Evolutionary conservation across 2,888 invertebrate genomes (phyloP), one percentile per base, ranked within the genome.

Genomic region (Deilephila porcellus): DNA sequence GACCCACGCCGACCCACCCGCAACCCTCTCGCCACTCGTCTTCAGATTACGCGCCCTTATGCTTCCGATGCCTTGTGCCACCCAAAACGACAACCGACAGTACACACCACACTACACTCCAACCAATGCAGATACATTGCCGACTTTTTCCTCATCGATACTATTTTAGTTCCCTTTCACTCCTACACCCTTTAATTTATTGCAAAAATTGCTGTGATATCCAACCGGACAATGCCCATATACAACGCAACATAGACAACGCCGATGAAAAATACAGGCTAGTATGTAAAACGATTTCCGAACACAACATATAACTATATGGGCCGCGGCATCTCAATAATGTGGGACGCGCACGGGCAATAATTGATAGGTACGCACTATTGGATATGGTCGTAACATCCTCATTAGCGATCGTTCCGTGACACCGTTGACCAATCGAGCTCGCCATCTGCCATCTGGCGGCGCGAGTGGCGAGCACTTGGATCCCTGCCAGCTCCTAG

Each of bases 401-500:
- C 67, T 67, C 67, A 67, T 67, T 67, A 45, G 67, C 17, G 45
- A 67, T 67, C 45, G 67, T 67, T 67, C 52, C 67, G 67, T 52
- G 67, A 52, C 67, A 79, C 82, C 82, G 75, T 75, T 74, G 78
- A 77, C 79, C 81, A 77, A 84, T 83, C 83, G 76, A 79, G 81
- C 76, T 78, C 81, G 78, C 79, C 80, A 82, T 80, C 80, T 83
- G 84, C 84, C 82, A 82, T 84, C 83, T 83, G 82, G 77, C 78
- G 78, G 80, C 70, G 79, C 76, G 79, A 80, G 81, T 81, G 79
- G 80, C 80, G 78, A 82, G 25, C 67, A 25, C 67, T 81, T 90
- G 90, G 89, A 85, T 72, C 77, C 52, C 71, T 87, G 90, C 90
- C 90, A 90, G 83, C 77, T 76, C 81, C 84, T 85, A 86, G 85